phyloP scores from a whole-genome alignment of 2,797 vertebrate genomes.

The Ctenopoma kingsleyae region DNA sequence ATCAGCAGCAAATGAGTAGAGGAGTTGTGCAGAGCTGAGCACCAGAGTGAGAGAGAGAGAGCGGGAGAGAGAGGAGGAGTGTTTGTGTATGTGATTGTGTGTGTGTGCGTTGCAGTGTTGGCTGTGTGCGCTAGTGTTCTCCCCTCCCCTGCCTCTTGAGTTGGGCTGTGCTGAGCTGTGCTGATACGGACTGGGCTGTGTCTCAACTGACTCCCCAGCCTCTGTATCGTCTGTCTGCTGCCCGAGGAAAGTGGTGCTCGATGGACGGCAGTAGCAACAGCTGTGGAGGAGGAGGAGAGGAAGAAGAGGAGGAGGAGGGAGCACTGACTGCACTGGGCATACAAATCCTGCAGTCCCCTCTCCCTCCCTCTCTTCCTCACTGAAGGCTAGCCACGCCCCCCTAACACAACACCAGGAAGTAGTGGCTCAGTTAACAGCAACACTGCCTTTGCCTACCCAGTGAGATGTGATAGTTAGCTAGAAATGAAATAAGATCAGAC shows the following conservation, averaged over 20 bases:
- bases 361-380: conserved; percentile 60
- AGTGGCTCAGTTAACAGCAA: conserved; percentile 75
- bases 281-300: conserved; percentile 67
- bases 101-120: conserved; percentile 71
- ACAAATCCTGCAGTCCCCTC: conserved; percentile 79
- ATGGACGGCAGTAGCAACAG: conserved; percentile 82
- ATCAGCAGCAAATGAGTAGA: conserved; percentile 79
- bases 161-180: conserved; percentile 54
- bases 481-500: conserved; percentile 1
- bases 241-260: conserved; percentile 68
- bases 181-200: conserved; percentile 67
- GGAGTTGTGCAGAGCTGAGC: conserved; percentile 76
- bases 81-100: conserved; percentile 53
- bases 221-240: conserved; percentile 79
- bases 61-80: conserved; percentile 62
- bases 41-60: conserved; percentile 63
- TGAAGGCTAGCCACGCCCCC: conserved; percentile 70
- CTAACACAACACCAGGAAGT: conserved; percentile 84
- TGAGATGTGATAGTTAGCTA: conserved; percentile 22
- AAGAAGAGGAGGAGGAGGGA: conserved; percentile 56
- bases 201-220: conserved; percentile 70
- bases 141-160: conserved; percentile 77
- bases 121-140: conserved; percentile 75
- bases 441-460: conserved; percentile 65
- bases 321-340: conserved; percentile 67